Evolutionary conservation across 2,113 vertebrate genomes (phyloP), one percentile per base, ranked within the genome.

Genomic region (Psilopsiagon aurifrons): DNA sequence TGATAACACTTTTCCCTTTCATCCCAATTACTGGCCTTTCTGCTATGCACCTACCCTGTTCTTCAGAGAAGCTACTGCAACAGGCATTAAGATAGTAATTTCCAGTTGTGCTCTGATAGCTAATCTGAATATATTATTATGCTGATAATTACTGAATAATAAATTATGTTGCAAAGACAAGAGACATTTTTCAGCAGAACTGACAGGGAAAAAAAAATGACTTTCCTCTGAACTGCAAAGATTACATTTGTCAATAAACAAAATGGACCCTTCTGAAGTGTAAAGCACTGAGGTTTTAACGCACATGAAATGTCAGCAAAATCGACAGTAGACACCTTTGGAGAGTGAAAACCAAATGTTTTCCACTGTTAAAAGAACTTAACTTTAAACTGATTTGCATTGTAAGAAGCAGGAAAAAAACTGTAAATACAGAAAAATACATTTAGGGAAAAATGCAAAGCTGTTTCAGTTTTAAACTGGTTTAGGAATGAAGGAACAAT

Each of bases 1-100:
- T 94, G 73, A 89, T 88, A 91, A 94, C 90, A 75, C 85, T 95
- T 95, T 86, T 88, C 83, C 37, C 71, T 94, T 96, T 95, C 83
- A 93, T 94, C 82, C 77, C 82, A 92, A 23, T 92, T 95, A 95
- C 52, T 89, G 92, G 69, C 73, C 76, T 88, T 59, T 68, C 86
- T 86, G 52, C 66, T 41, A 44, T 1, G 2, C 4, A 92, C 39
- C 83, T 86, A 94, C 46, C 18, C n/a, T 17, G 18, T 55, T 71
- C 88, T 91, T 96, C 69, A 79, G 60, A 83, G 86, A 88, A 88
- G 29, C 39, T 78, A 68, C 39, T 35, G 44, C 73, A 81, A 94
- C 20, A 78, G 68, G 54, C 54, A 78, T 69, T 90, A 95, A 73
- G 37, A 15, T 1, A 41, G 22, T 6, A n/a, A 35, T 79, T 83